phyloP scores from a whole-genome alignment of 2,888 invertebrate species.

The Aleiodes testaceus region DNA sequence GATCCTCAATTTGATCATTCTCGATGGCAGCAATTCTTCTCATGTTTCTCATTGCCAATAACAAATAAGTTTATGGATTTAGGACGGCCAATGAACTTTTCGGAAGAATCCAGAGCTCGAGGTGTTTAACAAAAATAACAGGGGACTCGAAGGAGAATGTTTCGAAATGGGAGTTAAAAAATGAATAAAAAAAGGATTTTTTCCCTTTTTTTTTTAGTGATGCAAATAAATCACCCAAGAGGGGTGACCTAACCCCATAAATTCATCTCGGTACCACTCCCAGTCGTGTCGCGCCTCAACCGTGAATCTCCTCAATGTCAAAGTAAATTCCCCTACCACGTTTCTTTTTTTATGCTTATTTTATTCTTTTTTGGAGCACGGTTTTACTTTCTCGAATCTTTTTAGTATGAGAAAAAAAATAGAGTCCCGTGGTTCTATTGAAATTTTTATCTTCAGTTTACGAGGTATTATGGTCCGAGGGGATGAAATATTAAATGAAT shows the following conservation, averaged over 20 bases:
- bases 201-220: conserved; percentile 31
- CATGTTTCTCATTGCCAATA: conserved; percentile 1
- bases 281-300: conserved; percentile 58
- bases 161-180: conserved; percentile 30
- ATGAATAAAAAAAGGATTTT: background rate
- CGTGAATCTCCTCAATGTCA: conserved; percentile 63
- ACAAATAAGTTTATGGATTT: conserved; percentile 33
- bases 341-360: conserved; percentile 5
- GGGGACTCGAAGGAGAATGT: conserved; percentile 12
- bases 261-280: conserved; percentile 63
- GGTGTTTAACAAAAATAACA: conserved; percentile 13
- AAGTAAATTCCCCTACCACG: conserved; percentile 51
- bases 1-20: conserved; percentile 14
- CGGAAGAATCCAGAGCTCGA: conserved; percentile 4
- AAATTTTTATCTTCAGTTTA: conserved; percentile 1
- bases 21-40: conserved; percentile 29
- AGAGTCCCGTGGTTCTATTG: conserved; percentile 25
- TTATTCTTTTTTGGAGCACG: conserved; percentile 38
- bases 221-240: conserved; percentile 58
- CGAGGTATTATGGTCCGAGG: background rate
- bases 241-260: conserved; percentile 64
- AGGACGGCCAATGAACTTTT: conserved; percentile 12
- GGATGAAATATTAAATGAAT: too few species aligned
- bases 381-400: conserved; percentile 31
- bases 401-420: conserved; percentile 18